Base-by-base conservation (phyloP, 2,888 invertebrate species). In the Heliconius hortense region DNA sequence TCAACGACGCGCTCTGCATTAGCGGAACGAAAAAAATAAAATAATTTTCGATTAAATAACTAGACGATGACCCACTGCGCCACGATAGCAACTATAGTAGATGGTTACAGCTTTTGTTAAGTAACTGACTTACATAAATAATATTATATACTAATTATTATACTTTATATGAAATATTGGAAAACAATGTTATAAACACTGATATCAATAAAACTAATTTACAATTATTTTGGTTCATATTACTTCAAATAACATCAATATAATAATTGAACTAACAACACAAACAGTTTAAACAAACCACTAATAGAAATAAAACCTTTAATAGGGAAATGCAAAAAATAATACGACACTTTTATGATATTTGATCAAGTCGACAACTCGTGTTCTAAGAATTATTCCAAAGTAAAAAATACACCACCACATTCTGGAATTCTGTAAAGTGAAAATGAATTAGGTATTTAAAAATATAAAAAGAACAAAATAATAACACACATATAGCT, bases 361-460 rank as follows among this genome's bases (percentile, higher is more conserved):
- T 15, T 15, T n/a, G 7, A 56, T 56, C 15, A 35, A 35, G 31
- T 35, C n/a, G 24, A 15, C 31, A 35, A n/a, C 31, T 69, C 35
- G 31, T 35, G 15, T 56, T 28, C 76, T 78, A 79, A 73, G 85
- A 85, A 81, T 87, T 86, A 81, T 92, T 90, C 93, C 93, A 94
- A 76, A 92, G 83, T 79, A 94, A 86, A 86, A 93, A 90, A 83
- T 91, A 93, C 80, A 89, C 92, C 86, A 93, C 79, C 79, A 90
- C 93, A 82, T 90, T 92, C 86, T 92, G 91, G 88, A 93, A 94
- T 82, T 93, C 94, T 94, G 94, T 86, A 93, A 93, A 85, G 80
- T 82, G 84, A 83, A 82, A 75, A 70, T 15, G 26, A 68, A 68
- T n/a, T 72, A 35, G 35, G 56, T 73, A 18, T n/a, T 31, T 73